These are phyloP conservation scores for Petaurus breviceps DNA, from an alignment of 2,113 vertebrate species.

Conservation along the genomic window DNA sequence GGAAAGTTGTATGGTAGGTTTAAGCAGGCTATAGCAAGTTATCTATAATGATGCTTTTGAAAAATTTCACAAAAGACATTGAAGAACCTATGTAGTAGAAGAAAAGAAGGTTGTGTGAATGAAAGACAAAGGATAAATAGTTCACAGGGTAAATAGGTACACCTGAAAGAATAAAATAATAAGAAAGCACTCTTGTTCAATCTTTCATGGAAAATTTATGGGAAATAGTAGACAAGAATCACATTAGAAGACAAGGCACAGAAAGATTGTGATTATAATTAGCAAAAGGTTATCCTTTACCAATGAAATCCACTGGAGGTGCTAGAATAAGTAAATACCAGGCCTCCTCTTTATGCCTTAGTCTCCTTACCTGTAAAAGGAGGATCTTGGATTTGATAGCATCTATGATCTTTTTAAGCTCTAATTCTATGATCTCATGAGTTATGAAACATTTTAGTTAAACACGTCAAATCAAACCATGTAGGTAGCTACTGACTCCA, in stretches of 20 bases:
- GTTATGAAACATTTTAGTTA: neutral
- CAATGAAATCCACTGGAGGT: neutral
- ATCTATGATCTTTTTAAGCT: neutral
- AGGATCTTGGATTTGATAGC: neutral
- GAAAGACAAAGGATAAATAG: neutral
- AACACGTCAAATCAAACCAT: constrained; percentile 25
- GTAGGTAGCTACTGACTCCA: neutral
- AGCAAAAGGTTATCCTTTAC: neutral
- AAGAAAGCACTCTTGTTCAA: neutral
- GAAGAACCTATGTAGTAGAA: neutral
- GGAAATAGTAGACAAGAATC: neutral
- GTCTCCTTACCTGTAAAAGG: neutral
- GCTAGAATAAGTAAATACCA: neutral
- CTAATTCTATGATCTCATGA: neutral
- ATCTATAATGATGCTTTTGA: neutral
- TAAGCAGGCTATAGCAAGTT: neutral
- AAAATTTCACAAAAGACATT: neutral
- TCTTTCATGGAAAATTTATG: neutral
- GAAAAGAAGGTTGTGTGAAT: neutral
- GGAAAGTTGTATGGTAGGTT: neutral
- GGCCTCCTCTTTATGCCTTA: neutral
- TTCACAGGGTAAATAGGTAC: neutral
- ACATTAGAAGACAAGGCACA: neutral
- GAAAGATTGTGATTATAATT: neutral
- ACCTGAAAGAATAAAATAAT: neutral